Evolutionary conservation across 2,797 vertebrate genomes (phyloP).

Genomic region (Buphagus erythrorhynchus): DNA sequence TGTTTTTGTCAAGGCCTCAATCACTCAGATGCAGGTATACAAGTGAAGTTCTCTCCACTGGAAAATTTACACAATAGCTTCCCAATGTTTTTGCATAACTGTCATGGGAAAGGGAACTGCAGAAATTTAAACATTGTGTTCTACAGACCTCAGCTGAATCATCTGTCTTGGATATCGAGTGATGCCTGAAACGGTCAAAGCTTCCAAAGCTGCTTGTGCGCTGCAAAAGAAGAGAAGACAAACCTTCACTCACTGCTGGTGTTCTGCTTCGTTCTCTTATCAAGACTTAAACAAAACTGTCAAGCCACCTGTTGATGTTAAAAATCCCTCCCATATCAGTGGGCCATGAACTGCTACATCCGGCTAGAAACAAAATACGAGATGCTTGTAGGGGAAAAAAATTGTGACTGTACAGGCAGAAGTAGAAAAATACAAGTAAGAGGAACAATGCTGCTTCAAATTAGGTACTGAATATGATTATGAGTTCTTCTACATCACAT

Average conservation of each 20-base stretch:
- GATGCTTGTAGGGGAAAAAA: neutral
- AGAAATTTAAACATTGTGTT: neutral
- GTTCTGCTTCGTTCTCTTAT: neutral
- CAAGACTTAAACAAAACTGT: neutral
- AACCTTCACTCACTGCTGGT: neutral
- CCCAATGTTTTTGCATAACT: neutral
- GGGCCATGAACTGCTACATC: neutral
- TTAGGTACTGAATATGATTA: neutral
- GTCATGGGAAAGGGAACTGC: neutral
- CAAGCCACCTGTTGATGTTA: neutral
- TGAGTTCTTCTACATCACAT: neutral
- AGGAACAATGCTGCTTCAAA: neutral
- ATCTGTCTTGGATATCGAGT: slow-evolving; percentile 72
- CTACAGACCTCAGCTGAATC: slow-evolving; percentile 79
- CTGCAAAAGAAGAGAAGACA: slow-evolving; percentile 69
- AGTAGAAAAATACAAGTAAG: neutral
- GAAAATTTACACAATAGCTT: neutral
- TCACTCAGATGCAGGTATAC: neutral
- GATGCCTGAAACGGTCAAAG: slow-evolving; percentile 83
- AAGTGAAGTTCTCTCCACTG: neutral
- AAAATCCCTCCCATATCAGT: neutral
- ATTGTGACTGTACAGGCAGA: neutral
- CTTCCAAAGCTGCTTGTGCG: slow-evolving; percentile 87
- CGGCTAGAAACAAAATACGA: neutral
- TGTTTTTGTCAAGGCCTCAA: neutral